Evolutionary conservation across 1,140 invertebrate species (phyloP).

Genomic region (Drosophila mauritiana): DNA sequence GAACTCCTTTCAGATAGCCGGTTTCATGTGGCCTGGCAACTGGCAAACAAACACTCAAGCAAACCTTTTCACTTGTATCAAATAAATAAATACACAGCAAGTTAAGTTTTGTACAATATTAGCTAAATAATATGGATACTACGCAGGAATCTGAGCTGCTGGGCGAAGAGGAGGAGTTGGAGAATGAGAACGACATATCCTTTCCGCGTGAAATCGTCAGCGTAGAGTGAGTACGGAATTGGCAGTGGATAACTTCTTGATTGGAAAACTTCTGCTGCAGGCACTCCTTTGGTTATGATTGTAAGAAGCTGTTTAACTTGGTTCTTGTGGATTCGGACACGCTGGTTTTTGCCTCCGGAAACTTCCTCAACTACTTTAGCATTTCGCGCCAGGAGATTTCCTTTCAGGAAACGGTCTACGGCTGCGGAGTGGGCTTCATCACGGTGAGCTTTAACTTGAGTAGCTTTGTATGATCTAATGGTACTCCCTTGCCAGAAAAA

Average conservation of each 20-base stretch:
- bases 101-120: conserved; percentile 17
- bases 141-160: conserved; percentile 22
- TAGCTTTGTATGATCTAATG: too few relatives aligned
- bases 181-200: conserved; percentile 33
- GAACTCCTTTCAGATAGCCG: too few relatives aligned
- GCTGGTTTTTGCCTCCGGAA: conserved; percentile 92
- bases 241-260: neutral
- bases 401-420: conserved; percentile 90
- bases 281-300: conserved; percentile 95
- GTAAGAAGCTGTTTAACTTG: conserved; percentile 91
- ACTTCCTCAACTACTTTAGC: conserved; percentile 91
- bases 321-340: conserved; percentile 89
- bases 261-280: conserved; percentile 79
- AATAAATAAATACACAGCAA: conserved; percentile 37
- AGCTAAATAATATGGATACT: conserved; percentile 43
- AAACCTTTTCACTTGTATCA: conserved; percentile 54
- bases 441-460: conserved; percentile 86
- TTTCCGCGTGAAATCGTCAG: conserved; percentile 57
- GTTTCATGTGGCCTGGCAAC: conserved; percentile 49
- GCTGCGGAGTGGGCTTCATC: conserved; percentile 92
- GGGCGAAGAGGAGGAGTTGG: conserved; percentile 51
- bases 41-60: conserved; percentile 40
- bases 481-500: conserved; percentile 87
- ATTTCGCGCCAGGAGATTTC: conserved; percentile 87
- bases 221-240: conserved; percentile 47